phyloP scores from a whole-genome alignment of 1,140 invertebrate species.

The Drosophila elegans region DNA sequence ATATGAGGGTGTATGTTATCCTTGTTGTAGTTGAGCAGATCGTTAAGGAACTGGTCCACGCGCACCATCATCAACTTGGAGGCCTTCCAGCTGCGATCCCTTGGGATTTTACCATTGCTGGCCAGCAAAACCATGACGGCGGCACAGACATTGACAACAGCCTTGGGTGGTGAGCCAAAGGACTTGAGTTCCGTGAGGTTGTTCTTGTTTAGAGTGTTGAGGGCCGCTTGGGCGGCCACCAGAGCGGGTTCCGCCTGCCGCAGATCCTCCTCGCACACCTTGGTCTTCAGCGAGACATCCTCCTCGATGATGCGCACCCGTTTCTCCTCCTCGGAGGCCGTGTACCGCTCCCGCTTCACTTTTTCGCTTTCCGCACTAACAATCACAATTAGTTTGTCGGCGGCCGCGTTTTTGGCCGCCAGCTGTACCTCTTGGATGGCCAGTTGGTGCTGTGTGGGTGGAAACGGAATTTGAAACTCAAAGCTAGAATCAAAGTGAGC shows the following conservation, averaged over 20 bases:
- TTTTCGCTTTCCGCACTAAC: slow-evolving; percentile 95
- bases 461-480: slow-evolving; percentile 31
- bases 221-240: slow-evolving; percentile 94
- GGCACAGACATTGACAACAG: slow-evolving; percentile 93
- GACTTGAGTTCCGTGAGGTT: slow-evolving; percentile 98
- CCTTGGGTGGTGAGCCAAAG: slow-evolving; percentile 93
- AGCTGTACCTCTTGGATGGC: slow-evolving; percentile 95
- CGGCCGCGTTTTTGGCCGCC: slow-evolving; percentile 94
- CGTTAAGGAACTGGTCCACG: slow-evolving; percentile 93
- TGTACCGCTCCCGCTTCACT: slow-evolving; percentile 93
- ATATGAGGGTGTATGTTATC: slow-evolving; percentile 96
- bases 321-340: slow-evolving; percentile 93
- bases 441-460: slow-evolving; percentile 87
- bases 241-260: slow-evolving; percentile 96
- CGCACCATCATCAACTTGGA: slow-evolving; percentile 91
- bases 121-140: slow-evolving; percentile 96
- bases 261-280: slow-evolving; percentile 95
- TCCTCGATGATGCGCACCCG: slow-evolving; percentile 95
- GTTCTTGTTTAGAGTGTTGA: slow-evolving; percentile 97
- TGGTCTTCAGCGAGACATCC: slow-evolving; percentile 92
- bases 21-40: slow-evolving; percentile 96
- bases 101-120: slow-evolving; percentile 94
- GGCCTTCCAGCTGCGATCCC: slow-evolving; percentile 96
- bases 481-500: slow-evolving; percentile 43
- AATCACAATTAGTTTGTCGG: slow-evolving; percentile 94